These are phyloP conservation scores for Hystrix brachyura DNA, from an alignment of 2,113 vertebrate genomes.

Conservation along the genomic window DNA sequence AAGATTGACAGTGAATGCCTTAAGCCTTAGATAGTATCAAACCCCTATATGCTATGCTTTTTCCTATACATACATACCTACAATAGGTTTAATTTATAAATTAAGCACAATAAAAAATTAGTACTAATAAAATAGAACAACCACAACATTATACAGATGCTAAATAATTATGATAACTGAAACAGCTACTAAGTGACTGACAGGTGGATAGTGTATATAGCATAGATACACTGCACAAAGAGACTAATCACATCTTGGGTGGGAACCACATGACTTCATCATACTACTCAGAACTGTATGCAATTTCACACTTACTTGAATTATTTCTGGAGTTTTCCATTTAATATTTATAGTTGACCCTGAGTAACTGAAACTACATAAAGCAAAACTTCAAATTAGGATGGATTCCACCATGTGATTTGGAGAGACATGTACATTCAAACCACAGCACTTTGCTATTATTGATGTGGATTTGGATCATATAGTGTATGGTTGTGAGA, in stretches of 20 bases:
- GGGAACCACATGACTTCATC: neutral
- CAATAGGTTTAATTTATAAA: neutral
- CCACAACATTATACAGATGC: neutral
- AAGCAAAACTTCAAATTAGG: neutral
- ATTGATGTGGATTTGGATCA: neutral
- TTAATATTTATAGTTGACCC: neutral
- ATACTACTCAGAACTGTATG: neutral
- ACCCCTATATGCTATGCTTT: neutral
- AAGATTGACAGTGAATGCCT: neutral
- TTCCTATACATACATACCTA: neutral
- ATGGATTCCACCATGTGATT: neutral
- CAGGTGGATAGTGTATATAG: neutral
- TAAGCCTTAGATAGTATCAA: neutral
- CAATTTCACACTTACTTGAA: neutral
- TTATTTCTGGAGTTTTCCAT: neutral
- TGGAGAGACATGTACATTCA: neutral
- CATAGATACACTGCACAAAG: neutral
- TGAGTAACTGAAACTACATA: neutral
- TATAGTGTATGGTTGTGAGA: neutral
- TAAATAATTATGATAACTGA: neutral
- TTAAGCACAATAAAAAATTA: neutral
- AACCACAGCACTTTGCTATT: neutral
- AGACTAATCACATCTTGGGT: neutral
- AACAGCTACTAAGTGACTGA: neutral
- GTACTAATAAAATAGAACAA: neutral